Evolutionary conservation across 2,797 vertebrate species (phyloP), one percentile per base, ranked within the genome.

Genomic region (Hozukius guyotensis): DNA sequence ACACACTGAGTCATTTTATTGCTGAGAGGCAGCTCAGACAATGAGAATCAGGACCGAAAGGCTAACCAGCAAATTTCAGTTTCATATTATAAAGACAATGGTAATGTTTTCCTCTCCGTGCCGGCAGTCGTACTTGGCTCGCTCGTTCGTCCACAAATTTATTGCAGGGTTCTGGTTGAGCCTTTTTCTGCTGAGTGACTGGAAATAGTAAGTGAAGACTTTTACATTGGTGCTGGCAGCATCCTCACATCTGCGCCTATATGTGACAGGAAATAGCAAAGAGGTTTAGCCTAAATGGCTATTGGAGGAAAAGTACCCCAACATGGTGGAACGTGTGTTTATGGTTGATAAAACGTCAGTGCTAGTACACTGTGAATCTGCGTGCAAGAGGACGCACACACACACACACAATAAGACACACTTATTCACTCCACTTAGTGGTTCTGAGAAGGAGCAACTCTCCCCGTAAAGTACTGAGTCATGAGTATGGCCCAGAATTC

Each of bases 401-500:
- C 68, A n/a, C 32, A 65, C 38, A 57, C 59, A 6, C 24, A 57
- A 25, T 5, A 16, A 78, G 24, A 63, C 60, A 75, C 86, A 81
- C 69, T 83, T 78, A 73, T 88, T 84, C 71, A 79, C 52, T 80
- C 56, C 85, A 81, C 88, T 93, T 90, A 85, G 85, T 87, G 81
- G 83, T 87, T 89, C 81, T 85, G 79, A 83, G 89, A 88, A 91
- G 71, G 63, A 78, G 81, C 72, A 77, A 52, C 42, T 62, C 81
- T 77, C 64, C 72, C 20, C 16, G 59, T 85, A 90, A 91, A 92
- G 73, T 56, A 82, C 90, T 92, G 90, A 93, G 86, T 94, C 93
- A 93, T 88, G 85, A 92, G 64, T 86, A 85, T 75, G 57, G 60
- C 3, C 66, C 66, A 85, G 80, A 88, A 92, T 88, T 88, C 87